Evolutionary conservation across 2,797 vertebrate species (phyloP), one percentile per base, ranked within the genome.

Genomic region (Staurois parvus): DNA sequence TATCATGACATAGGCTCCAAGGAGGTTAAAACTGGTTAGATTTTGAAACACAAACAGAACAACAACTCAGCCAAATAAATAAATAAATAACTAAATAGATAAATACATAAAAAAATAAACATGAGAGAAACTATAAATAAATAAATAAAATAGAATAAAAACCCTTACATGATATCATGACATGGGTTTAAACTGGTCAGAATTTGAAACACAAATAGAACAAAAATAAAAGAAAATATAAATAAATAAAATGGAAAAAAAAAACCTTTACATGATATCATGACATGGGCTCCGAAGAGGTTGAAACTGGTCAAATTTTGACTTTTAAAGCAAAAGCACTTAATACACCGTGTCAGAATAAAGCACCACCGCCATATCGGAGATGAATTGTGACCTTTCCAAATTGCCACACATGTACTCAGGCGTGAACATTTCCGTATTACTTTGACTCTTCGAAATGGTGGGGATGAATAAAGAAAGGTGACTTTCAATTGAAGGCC

Each of bases 311-410:
- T 72, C 8, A 45, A 5, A 30, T 56, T 77, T 64, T 77, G 24
- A 77, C 75, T 77, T 64, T 64, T 64, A 77, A 77, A 66, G 56
- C 32, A 77, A 34, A 77, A 64, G 17, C 6, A 37, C 56, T 40
- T 77, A 37, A 66, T 77, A 40, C 64, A 28, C 21, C 56, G 19
- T 37, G 59, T 59, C 56, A 77, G 21, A 19, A 8, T 40, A 77
- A 64, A 75, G 42, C 62, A 34, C 32, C 56, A 32, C 2, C 8
- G 59, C 40, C 56, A 77, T 15, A 42, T 11, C 24, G 40, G 76
- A 77, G 56, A 77, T 59, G 40, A 40, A 77, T 77, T 64, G 76
- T 66, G 40, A 66, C 76, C 76, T 64, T 76, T 76, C 59, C 52
- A 59, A 76, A 52, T 32, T 64, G 52, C 56, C 75, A 29, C 32